Conservation (phyloP, 2,113 vertebrate genomes). For the Phasianus colchicus region DNA sequence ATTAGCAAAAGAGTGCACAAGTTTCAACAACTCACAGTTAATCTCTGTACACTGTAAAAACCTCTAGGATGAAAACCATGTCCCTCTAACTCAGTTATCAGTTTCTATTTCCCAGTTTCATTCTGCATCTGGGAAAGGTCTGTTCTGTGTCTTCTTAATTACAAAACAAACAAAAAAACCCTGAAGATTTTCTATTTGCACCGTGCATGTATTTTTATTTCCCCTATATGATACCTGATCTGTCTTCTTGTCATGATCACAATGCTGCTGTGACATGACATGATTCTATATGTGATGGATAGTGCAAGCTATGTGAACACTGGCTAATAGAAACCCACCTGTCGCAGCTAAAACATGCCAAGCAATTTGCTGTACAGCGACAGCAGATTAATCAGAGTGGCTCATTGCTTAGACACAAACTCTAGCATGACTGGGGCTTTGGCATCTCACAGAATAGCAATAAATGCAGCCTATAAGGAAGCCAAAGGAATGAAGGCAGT, state of each 20-base stretch:
- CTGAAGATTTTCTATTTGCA: neutral
- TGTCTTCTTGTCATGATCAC: neutral
- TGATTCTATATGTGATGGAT: neutral
- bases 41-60: neutral
- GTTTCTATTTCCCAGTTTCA: neutral
- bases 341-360: neutral
- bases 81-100: neutral
- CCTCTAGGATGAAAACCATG: neutral
- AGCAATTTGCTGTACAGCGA: neutral
- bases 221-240: neutral
- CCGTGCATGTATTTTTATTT: neutral
- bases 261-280: rapidly evolving
- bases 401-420: neutral
- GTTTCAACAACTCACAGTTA: neutral
- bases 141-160: neutral
- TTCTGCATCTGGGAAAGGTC: neutral
- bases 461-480: neutral
- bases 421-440: neutral
- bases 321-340: neutral
- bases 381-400: neutral
- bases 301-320: neutral
- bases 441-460: neutral
- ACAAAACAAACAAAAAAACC: neutral
- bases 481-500: neutral
- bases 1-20: neutral